phyloP scores from a whole-genome alignment of 2,888 invertebrate species.

The Caenorhabditis sp. region DNA sequence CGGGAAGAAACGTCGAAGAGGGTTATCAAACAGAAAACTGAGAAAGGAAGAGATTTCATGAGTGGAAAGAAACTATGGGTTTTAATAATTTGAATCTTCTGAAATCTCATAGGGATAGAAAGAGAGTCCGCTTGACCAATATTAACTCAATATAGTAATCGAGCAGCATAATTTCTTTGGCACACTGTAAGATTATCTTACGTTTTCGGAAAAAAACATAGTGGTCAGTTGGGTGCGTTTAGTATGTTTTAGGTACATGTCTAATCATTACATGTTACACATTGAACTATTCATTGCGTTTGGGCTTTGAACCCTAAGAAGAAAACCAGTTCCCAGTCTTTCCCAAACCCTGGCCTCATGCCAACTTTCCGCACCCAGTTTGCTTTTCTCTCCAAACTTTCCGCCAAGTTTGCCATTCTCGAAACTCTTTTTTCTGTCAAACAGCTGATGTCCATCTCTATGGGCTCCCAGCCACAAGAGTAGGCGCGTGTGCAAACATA shows the following conservation, averaged over 20 bases:
- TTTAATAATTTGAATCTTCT: constrained; percentile 1
- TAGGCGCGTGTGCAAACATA: constrained; percentile 65
- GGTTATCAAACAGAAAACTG: constrained; percentile 35
- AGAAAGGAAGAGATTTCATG: neutral
- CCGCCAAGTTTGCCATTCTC: constrained; percentile 43
- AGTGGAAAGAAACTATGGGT: neutral
- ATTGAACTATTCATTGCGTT: neutral
- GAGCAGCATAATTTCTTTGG: too few relatives aligned
- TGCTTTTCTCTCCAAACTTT: constrained; percentile 13
- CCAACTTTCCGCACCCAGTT: constrained; percentile 27
- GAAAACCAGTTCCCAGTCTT: constrained; percentile 1
- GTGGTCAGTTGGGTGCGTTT: too few relatives aligned
- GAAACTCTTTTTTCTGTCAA: constrained; percentile 33
- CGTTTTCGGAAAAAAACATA: too few relatives aligned
- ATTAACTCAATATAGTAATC: too few relatives aligned
- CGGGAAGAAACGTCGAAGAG: constrained; percentile 4
- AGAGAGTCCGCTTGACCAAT: too few relatives aligned
- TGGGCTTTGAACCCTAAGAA: constrained; percentile 15
- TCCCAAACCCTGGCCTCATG: constrained; percentile 19
- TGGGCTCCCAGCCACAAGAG: constrained; percentile 28
- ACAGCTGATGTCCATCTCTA: constrained; percentile 66
- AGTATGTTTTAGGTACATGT: neutral
- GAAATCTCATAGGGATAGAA: neutral
- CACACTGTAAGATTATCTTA: too few relatives aligned
- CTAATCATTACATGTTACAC: neutral